Conservation (phyloP, 2,888 invertebrate genomes). For the Drosophila parthenogenetica region DNA sequence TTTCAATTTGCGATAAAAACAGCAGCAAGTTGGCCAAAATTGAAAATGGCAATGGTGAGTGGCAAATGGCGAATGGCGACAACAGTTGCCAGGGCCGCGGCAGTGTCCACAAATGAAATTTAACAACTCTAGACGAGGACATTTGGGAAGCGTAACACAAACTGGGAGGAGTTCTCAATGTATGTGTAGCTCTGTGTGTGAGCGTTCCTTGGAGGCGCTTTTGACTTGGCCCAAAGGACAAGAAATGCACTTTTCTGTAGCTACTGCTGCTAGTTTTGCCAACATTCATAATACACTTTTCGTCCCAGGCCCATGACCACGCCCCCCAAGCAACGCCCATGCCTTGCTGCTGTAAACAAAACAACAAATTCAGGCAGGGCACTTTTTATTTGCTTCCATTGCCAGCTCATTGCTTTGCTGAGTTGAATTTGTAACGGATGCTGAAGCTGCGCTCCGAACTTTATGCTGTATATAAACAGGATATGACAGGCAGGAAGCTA, state of each 20-base stretch:
- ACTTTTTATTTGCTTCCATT: conserved; percentile 30
- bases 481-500: conserved; percentile 74
- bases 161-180: conserved; percentile 1
- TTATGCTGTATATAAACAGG: conserved; percentile 73
- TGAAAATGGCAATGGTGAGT: conserved; percentile 22
- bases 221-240: conserved; percentile 58
- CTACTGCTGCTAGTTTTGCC: conserved; percentile 64
- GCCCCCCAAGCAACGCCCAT: conserved; percentile 3
- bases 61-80: conserved; percentile 35
- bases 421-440: conserved; percentile 75
- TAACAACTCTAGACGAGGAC: conserved; percentile 70
- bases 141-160: conserved; percentile 5
- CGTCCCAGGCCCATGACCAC: conserved; percentile 7
- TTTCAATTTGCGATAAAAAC: conserved; percentile 79
- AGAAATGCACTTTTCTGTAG: conserved; percentile 70
- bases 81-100: conserved; percentile 39
- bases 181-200: neutral
- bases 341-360: conserved; percentile 9
- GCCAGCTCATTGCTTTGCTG: conserved; percentile 49
- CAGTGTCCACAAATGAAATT: conserved; percentile 73
- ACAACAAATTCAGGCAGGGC: conserved; percentile 21
- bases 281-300: conserved; percentile 75
- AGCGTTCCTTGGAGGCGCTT: conserved; percentile 35
- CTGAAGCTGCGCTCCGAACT: conserved; percentile 59
- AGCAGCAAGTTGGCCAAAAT: conserved; percentile 54